Percentiles rank a stretch among this genome's conserved stretches.
Conservation (phyloP, 2,797 vertebrate genomes). For the Valencia hispanica region DNA sequence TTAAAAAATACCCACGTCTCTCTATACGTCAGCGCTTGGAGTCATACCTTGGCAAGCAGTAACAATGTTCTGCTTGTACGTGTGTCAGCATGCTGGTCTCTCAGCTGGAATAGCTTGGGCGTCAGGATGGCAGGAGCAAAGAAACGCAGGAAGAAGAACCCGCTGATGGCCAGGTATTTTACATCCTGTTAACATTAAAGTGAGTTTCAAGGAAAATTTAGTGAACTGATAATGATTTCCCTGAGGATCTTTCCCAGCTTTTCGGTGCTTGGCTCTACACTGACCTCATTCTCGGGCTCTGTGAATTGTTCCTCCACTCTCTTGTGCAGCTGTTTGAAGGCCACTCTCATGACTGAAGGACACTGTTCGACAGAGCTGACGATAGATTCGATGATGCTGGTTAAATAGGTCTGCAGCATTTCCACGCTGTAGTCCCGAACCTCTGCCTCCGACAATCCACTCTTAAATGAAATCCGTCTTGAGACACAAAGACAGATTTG, state of each 20-base stretch:
- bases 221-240: neutral
- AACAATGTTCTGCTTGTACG: conserved; percentile 88
- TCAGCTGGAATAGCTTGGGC: conserved; percentile 90
- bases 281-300: conserved; percentile 83
- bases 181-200: conserved; percentile 81
- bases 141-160: conserved; percentile 92
- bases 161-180: conserved; percentile 89
- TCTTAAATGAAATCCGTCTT: conserved; percentile 85
- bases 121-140: conserved; percentile 90
- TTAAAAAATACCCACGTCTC: conserved; percentile 42
- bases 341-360: conserved; percentile 84
- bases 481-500: conserved; percentile 15
- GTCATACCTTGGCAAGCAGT: conserved; percentile 89
- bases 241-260: neutral
- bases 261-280: conserved; percentile 23
- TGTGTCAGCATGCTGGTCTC: conserved; percentile 89
- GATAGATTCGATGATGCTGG: conserved; percentile 76
- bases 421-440: conserved; percentile 81
- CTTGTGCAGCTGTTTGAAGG: conserved; percentile 88
- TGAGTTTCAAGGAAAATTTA: neutral
- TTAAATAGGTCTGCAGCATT: conserved; percentile 77
- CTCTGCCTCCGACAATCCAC: conserved; percentile 79
- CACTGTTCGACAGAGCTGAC: conserved; percentile 80
- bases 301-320: conserved; percentile 87
- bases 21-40: conserved; percentile 28